phyloP scores from a whole-genome alignment of 2,888 invertebrate genomes.

The Pristionchus maxplancki region DNA sequence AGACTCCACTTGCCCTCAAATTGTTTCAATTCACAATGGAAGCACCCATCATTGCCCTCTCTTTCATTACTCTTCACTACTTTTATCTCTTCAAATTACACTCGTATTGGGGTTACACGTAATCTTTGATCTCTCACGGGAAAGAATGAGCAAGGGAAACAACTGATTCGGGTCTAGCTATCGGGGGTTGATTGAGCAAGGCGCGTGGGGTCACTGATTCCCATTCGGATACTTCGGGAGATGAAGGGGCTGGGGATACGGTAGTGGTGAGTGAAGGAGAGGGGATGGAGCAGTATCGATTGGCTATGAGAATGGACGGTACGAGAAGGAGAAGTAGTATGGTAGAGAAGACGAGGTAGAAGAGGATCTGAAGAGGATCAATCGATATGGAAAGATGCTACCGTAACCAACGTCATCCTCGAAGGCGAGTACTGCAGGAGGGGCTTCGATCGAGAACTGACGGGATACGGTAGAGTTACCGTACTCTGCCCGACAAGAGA shows the following conservation, averaged over 20 bases:
- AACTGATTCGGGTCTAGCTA: not conserved
- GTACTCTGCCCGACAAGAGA: not conserved
- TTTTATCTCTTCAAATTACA: constrained; percentile 16
- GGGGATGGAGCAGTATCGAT: constrained; percentile 15
- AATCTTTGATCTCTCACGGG: not conserved
- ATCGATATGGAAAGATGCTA: not conserved
- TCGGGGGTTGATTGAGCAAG: not conserved
- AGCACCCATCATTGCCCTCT: not conserved
- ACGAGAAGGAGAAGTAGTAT: not conserved
- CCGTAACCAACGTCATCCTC: not conserved
- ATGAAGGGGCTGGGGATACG: not conserved
- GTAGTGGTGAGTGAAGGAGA: not conserved
- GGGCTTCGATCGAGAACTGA: not conserved
- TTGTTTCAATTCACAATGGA: constrained; percentile 11
- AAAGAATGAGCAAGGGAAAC: not conserved
- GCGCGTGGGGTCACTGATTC: constrained; percentile 30
- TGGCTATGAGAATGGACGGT: not conserved
- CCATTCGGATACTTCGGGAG: constrained; percentile 18
- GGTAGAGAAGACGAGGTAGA: constrained; percentile 11
- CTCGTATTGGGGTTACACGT: constrained; percentile 28
- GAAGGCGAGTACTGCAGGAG: constrained; percentile 22
- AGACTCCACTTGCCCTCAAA: not conserved
- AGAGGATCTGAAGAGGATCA: constrained; percentile 7
- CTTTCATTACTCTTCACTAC: constrained; percentile 5
- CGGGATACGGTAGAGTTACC: constrained; percentile 14